phyloP scores from a whole-genome alignment of 1,140 invertebrate genomes.

The Drosophila punjabiensis region DNA sequence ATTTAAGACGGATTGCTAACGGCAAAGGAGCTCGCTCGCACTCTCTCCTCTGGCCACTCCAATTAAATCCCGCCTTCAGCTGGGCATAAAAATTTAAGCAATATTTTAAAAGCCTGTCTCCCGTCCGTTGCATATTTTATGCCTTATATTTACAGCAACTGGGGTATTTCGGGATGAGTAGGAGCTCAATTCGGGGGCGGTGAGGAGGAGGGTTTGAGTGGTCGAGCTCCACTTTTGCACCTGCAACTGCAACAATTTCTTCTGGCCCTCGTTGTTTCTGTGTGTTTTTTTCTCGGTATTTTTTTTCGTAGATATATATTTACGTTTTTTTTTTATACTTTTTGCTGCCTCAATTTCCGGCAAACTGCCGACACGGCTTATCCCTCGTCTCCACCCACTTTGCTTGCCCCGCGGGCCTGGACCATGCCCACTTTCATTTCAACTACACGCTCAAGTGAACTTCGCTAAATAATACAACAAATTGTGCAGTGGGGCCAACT shows the following conservation, averaged over 20 bases:
- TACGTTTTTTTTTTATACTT: constrained; percentile 6
- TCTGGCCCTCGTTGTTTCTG: constrained; percentile 30
- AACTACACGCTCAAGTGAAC: constrained; percentile 68
- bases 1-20: constrained; percentile 20
- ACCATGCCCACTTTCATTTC: constrained; percentile 64
- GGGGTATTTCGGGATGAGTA: constrained; percentile 19
- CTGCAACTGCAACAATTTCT: constrained; percentile 68
- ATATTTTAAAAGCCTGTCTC: constrained; percentile 76
- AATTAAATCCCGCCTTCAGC: constrained; percentile 49
- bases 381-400: constrained; percentile 33
- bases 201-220: constrained; percentile 12
- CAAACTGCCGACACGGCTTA: constrained; percentile 69
- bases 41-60: constrained; percentile 26
- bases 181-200: background rate
- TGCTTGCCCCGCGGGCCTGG: constrained; percentile 22
- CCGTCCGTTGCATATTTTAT: constrained; percentile 64
- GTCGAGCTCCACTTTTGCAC: constrained; percentile 38
- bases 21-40: background rate
- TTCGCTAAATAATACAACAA: constrained; percentile 70
- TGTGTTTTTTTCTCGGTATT: constrained; percentile 7
- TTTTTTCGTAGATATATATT: constrained; percentile 22
- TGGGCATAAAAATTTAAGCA: constrained; percentile 58
- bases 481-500: constrained; percentile 32
- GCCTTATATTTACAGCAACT: constrained; percentile 61
- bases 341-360: constrained; percentile 67